phyloP scores from a whole-genome alignment of 2,113 vertebrate species.

The Variabilichromis moorii region DNA sequence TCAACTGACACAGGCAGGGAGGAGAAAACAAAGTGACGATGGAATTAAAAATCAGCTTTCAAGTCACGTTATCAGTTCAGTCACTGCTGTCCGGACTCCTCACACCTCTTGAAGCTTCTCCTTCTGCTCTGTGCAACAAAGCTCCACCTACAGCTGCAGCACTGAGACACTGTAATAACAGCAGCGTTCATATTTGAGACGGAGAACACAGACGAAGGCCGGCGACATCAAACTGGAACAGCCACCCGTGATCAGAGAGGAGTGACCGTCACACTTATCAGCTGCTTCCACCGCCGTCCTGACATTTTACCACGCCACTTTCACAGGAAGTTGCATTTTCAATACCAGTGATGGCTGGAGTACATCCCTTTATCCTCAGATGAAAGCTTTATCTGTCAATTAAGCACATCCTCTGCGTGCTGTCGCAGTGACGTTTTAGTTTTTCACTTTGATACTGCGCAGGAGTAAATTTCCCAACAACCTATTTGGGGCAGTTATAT shows the following conservation, averaged over 20 bases:
- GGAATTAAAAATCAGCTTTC: not conserved
- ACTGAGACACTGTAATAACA: accelerated
- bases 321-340: not conserved
- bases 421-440: not conserved
- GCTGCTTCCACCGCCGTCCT: not conserved
- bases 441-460: not conserved
- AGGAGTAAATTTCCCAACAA: not conserved
- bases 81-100: not conserved
- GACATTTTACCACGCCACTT: not conserved
- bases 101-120: not conserved
- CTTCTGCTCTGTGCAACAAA: not conserved
- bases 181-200: not conserved
- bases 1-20: accelerated
- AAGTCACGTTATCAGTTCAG: not conserved
- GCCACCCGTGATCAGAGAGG: not conserved
- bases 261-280: not conserved
- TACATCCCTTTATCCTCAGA: not conserved
- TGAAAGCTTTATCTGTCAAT: not conserved
- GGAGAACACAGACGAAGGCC: not conserved
- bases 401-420: not conserved
- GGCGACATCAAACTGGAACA: not conserved
- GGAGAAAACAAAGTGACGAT: accelerated
- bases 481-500: not conserved
- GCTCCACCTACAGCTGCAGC: not conserved
- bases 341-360: not conserved